Evolutionary conservation across 2,797 vertebrate species (phyloP).

Genomic region (Pseudomugil gertrudae): DNA sequence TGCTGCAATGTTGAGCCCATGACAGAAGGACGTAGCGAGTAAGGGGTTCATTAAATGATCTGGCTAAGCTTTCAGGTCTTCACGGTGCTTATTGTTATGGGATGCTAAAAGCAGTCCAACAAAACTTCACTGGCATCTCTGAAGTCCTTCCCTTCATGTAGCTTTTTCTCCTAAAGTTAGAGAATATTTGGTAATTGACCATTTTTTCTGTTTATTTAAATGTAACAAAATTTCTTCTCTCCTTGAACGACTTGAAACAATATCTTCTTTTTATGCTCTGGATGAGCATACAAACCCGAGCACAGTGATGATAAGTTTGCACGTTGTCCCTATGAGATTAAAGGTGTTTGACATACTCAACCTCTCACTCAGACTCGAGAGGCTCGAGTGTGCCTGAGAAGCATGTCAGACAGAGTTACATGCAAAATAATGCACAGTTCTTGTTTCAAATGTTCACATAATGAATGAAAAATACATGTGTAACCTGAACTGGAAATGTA

Average conservation of each 20-base stretch:
- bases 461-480: not conserved
- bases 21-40: constrained; percentile 43
- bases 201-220: not conserved
- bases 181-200: not conserved
- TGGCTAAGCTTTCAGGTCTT: constrained; percentile 39
- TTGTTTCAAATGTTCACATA: not conserved
- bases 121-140: constrained; percentile 5
- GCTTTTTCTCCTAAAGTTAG: not conserved
- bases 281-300: not conserved
- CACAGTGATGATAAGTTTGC: too few species aligned
- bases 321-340: too few species aligned
- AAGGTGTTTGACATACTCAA: too few species aligned
- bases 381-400: too few species aligned
- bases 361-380: not conserved
- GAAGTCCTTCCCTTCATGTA: not conserved
- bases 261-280: not conserved
- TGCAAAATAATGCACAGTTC: not conserved
- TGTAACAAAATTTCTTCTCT: too few species aligned
- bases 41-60: constrained; percentile 65
- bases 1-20: constrained; percentile 9
- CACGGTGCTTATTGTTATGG: constrained; percentile 45
- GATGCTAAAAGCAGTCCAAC: too few species aligned
- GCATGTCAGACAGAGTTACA: too few species aligned
- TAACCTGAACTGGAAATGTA: not conserved
- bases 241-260: not conserved